These are phyloP conservation scores for Eledone cirrhosa DNA, from an alignment of 2,888 invertebrate genomes.

Conservation along the genomic window DNA sequence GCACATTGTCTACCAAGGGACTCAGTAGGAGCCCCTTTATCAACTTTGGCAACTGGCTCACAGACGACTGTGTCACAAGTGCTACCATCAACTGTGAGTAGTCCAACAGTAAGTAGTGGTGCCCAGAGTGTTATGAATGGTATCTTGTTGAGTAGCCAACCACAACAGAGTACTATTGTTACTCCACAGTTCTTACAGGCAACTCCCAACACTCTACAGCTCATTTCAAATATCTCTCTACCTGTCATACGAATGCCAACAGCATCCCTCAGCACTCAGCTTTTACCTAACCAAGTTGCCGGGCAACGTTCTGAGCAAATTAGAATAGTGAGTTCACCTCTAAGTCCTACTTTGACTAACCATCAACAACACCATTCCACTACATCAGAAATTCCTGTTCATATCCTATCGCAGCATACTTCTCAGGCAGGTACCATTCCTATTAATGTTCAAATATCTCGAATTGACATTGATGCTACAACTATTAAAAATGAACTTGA, in stretches of 20 bases:
- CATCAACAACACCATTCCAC: not conserved
- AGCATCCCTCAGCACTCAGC: conserved; percentile 16
- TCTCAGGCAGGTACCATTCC: conserved; percentile 5
- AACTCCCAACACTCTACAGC: conserved; percentile 13
- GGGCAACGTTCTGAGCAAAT: conserved; percentile 3
- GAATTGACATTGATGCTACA: conserved; percentile 6
- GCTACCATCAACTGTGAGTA: conserved; percentile 10
- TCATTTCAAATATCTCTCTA: conserved; percentile 20
- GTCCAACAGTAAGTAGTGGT: conserved; percentile 1
- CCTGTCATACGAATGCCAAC: conserved; percentile 28
- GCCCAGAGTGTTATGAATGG: conserved; percentile 17
- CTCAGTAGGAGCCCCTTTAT: not conserved
- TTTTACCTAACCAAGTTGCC: conserved; percentile 22
- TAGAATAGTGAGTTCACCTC: conserved; percentile 1
- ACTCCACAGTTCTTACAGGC: conserved; percentile 10
- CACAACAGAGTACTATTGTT: conserved; percentile 5
- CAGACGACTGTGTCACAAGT: conserved; percentile 27
- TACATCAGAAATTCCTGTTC: not conserved
- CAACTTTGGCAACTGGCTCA: conserved; percentile 18
- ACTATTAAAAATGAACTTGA: not conserved
- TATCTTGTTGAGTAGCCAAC: conserved; percentile 12
- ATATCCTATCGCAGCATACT: conserved; percentile 14
- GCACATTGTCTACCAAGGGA: not conserved
- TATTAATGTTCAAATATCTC: conserved; percentile 24
- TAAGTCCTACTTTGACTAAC: not conserved